Base-by-base conservation (phyloP, 2,113 vertebrate genomes). In the Sander lucioperca region DNA sequence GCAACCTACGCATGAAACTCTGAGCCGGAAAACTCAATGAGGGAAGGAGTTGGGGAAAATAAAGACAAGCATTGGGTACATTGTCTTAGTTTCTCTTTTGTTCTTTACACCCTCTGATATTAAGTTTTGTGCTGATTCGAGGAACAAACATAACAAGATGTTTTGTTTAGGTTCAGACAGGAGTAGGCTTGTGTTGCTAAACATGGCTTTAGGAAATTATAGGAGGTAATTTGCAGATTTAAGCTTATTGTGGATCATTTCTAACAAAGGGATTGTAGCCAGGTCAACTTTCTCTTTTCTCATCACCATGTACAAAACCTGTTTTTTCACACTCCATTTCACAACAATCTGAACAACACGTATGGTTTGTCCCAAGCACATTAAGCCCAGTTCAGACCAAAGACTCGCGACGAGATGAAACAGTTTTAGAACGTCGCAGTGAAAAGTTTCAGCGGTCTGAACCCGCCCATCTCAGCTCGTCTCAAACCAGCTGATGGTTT, bases 1-100 rank as follows among this genome's bases (percentile, higher is more conserved):
- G 39, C 75, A 63, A 57, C 77, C 62, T 7, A 75, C 71, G 53
- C 77, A 61, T 57, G 8, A 43, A 77, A 25, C n/a, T 45, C 1
- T 39, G 25, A 57, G 27, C 11, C 19, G 43, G n/a, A 54, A 76
- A 63, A 65, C 53, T 58, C 21, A 48, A 13, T 6, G 27, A 16
- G 15, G 12, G 48, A 36, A 30, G 11, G 10, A 50, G 33, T 80
- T 43, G 27, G 25, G 8, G 39, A 69, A 65, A 50, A 53, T 36
- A 36, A 45, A 45, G 27, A 68, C 15, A 51, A 62, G 25, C 6
- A 9, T 0, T 63, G 1, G 56, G 14, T 47, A 30, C 25, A 13
- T 54, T 23, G 36, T 56, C 14, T 65, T 18, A 36, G 25, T 65
- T 23, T 59, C 21, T 69, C n/a, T 66, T 69, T 69, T 69, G 57